Conservation (phyloP, 2,797 vertebrate genomes). For the Pteropus rufus region DNA sequence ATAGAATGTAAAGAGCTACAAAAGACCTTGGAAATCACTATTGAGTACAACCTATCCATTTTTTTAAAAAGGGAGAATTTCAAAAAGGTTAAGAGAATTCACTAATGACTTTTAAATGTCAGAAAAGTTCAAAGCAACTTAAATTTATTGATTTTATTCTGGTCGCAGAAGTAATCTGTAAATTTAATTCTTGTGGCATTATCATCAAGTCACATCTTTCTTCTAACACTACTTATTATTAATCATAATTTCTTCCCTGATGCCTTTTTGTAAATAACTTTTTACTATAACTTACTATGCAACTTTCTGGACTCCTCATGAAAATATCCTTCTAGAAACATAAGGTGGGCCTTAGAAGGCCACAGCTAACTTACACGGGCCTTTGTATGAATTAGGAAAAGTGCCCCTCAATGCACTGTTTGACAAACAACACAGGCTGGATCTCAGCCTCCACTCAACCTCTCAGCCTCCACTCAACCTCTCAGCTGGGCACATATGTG, state of each 20-base stretch:
- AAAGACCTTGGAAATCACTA: conserved; percentile 5
- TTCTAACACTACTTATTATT: not conserved
- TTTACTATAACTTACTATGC: not conserved
- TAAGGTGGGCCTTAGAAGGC: not conserved
- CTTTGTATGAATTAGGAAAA: not conserved
- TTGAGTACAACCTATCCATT: not conserved
- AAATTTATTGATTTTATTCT: conserved; percentile 5
- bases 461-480: not conserved
- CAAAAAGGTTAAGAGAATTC: conserved; percentile 7
- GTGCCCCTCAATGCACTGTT: fast-evolving
- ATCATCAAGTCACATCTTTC: not conserved
- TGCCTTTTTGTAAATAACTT: not conserved
- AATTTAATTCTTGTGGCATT: not conserved
- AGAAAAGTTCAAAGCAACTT: not conserved
- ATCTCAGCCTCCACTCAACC: not conserved
- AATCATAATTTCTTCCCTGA: not conserved
- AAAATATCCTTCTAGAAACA: not conserved
- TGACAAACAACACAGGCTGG: not conserved
- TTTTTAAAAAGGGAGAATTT: not conserved
- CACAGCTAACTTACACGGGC: not conserved
- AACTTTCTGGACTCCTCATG: not conserved
- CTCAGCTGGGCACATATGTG: not conserved
- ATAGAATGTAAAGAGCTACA: not conserved
- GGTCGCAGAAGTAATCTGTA: not conserved
- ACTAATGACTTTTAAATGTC: not conserved